Conservation (phyloP, 2,113 vertebrate species). For the Chlamydotis undulata region DNA sequence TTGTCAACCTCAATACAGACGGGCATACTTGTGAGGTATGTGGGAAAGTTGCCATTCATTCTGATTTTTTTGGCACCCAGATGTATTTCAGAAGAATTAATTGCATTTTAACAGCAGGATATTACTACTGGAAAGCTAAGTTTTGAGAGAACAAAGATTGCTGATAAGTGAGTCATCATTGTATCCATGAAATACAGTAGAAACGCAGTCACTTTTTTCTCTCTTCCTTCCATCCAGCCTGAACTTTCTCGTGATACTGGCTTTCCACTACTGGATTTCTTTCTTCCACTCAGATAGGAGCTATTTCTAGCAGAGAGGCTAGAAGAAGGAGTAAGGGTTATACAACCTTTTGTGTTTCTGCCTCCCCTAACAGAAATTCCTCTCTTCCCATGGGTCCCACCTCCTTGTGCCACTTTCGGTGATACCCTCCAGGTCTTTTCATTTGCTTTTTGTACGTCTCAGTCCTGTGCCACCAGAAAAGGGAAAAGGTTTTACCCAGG, state of each 20-base stretch:
- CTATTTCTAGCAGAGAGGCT: background rate
- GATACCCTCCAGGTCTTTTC: background rate
- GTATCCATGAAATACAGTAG: background rate
- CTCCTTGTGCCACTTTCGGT: background rate
- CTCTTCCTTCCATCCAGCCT: background rate
- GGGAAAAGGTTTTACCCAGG: background rate
- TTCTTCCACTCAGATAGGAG: background rate
- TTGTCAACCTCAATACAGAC: slow-evolving; percentile 82
- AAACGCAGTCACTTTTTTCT: background rate
- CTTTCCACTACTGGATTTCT: background rate
- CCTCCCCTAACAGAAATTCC: background rate
- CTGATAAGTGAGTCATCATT: background rate
- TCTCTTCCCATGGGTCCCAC: background rate
- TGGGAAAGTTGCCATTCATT: background rate
- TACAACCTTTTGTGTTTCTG: background rate
- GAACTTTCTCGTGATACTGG: background rate
- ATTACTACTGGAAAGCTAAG: background rate
- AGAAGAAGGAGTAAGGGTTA: background rate
- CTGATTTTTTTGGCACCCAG: background rate
- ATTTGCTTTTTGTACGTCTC: background rate
- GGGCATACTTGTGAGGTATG: slow-evolving; percentile 80
- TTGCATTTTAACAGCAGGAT: background rate
- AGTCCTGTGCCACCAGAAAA: background rate
- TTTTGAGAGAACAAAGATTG: background rate
- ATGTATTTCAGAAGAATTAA: background rate